Conservation (phyloP, 2,797 vertebrate genomes). For the Vipera ursinii region DNA sequence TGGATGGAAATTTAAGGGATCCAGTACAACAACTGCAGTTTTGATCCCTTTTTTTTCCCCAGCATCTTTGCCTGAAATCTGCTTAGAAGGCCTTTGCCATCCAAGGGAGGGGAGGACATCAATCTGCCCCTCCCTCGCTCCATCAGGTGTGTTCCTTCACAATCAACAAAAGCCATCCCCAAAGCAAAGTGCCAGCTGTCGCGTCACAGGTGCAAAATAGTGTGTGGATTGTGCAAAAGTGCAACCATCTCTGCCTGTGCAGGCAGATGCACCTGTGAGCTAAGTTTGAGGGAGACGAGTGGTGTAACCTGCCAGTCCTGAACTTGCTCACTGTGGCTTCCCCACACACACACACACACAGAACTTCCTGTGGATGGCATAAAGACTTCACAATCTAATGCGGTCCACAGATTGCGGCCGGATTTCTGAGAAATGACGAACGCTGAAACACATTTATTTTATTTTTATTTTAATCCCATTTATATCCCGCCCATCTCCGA, state of each 20-base stretch:
- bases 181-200: neutral
- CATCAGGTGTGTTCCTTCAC: neutral
- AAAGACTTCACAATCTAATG: neutral
- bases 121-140: neutral
- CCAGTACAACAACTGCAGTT: neutral
- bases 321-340: neutral
- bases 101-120: neutral
- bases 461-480: no score
- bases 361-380: neutral
- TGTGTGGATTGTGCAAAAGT: neutral
- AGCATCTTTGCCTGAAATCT: neutral
- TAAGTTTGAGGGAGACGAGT: neutral
- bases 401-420: neutral
- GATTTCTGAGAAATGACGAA: neutral
- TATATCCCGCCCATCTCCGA: no score
- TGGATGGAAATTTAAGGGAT: neutral
- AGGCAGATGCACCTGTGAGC: neutral
- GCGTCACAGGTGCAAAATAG: neutral
- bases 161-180: neutral
- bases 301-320: neutral
- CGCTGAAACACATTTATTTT: neutral
- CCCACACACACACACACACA: neutral
- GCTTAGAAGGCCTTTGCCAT: neutral
- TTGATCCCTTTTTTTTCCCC: neutral
- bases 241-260: accelerated